These are phyloP conservation scores for Sprattus sprattus DNA, from an alignment of 2,113 vertebrate species.

Conservation along the genomic window DNA sequence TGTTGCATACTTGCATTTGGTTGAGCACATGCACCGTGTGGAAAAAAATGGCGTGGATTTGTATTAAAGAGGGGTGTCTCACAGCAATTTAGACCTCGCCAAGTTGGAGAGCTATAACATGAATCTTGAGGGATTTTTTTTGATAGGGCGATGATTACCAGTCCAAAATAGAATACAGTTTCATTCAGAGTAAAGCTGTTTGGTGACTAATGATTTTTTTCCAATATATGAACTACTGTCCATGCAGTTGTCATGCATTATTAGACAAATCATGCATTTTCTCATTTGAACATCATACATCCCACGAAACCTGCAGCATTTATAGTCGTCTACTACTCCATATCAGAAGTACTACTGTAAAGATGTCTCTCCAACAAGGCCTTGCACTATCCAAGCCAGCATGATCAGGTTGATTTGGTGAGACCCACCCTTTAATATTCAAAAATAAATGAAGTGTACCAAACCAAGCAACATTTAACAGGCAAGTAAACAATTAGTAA, in stretches of 20 bases:
- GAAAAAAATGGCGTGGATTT: constrained; percentile 40
- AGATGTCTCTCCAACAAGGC: background rate
- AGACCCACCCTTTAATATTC: constrained; percentile 63
- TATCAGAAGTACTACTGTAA: background rate
- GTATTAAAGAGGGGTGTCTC: constrained; percentile 66
- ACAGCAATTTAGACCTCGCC: constrained; percentile 6
- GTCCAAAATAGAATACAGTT: background rate
- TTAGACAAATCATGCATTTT: background rate
- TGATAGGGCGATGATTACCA: background rate
- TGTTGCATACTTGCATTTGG: constrained; percentile 49
- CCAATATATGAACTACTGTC: background rate
- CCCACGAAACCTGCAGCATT: background rate
- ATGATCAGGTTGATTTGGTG: background rate
- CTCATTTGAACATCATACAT: background rate
- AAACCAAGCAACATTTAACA: constrained; percentile 21
- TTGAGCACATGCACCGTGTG: constrained; percentile 47
- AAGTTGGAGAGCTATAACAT: background rate
- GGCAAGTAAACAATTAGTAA: constrained; percentile 22
- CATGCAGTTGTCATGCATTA: constrained; percentile 7
- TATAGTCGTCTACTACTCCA: background rate
- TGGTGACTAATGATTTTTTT: background rate
- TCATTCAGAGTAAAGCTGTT: background rate
- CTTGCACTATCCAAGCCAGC: background rate
- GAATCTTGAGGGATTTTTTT: background rate
- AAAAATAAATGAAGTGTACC: constrained; percentile 40